These are phyloP conservation scores for Cyrtorhinus lividipennis DNA, from an alignment of 1,140 invertebrate species.

Conservation along the genomic window DNA sequence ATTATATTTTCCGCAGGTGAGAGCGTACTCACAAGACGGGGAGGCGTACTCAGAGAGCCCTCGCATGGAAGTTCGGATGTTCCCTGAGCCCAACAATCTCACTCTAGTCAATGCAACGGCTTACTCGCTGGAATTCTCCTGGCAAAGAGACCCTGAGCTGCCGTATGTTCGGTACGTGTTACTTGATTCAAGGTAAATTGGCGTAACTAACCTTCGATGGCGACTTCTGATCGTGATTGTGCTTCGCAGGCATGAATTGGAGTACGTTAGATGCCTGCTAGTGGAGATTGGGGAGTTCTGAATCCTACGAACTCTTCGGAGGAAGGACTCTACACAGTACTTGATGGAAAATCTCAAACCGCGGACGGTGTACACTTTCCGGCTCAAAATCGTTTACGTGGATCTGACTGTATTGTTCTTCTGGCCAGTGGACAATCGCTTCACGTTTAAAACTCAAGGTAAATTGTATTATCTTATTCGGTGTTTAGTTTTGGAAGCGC, in stretches of 20 bases:
- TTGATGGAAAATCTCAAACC: constrained; percentile 43
- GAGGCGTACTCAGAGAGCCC: constrained; percentile 47
- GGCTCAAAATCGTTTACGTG: constrained; percentile 49
- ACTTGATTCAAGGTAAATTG: neutral
- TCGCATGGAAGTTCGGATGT: constrained; percentile 45
- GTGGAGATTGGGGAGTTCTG: constrained; percentile 20
- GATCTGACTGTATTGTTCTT: constrained; percentile 39
- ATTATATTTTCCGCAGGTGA: constrained; percentile 20
- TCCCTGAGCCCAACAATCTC: constrained; percentile 47
- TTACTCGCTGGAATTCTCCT: constrained; percentile 42
- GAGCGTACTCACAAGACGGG: constrained; percentile 51
- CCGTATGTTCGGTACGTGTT: constrained; percentile 16
- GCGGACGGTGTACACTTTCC: constrained; percentile 56
- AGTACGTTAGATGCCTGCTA: constrained; percentile 17
- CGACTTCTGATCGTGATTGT: no score
- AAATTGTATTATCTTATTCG: constrained; percentile 25
- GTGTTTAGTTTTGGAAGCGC: neutral
- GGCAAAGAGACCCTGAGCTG: constrained; percentile 46
- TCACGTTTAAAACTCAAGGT: constrained; percentile 62
- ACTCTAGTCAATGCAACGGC: constrained; percentile 37
- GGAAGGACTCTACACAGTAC: constrained; percentile 29
- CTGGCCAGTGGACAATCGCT: constrained; percentile 51
- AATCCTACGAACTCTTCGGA: constrained; percentile 11
- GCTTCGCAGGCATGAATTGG: constrained; percentile 21
- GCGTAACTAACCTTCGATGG: no score